A percentile compares a stretch with the other conserved stretches of the same genome.
Evolutionary conservation across 2,113 vertebrate genomes (phyloP).

Genomic region (Lethenteron camtschaticum): DNA sequence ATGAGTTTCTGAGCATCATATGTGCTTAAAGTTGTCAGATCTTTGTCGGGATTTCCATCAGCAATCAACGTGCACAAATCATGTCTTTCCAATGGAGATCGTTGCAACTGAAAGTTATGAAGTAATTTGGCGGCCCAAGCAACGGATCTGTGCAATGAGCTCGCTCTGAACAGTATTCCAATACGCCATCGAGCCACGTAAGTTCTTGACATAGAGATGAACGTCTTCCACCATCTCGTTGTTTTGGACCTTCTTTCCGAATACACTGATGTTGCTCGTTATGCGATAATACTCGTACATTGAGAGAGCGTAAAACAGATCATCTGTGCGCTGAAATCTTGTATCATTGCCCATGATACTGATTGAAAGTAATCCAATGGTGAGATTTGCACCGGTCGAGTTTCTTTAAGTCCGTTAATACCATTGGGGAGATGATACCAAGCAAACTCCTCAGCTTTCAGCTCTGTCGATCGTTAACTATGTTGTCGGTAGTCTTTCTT

Average conservation of each 20-base stretch:
- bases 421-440: constrained; percentile 1
- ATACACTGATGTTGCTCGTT: neutral
- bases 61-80: neutral
- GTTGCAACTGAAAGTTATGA: constrained; percentile 1
- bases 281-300: constrained; percentile 3
- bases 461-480: neutral
- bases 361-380: constrained; percentile 4
- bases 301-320: neutral
- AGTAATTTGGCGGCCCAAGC: neutral
- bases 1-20: too few relatives aligned
- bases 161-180: neutral
- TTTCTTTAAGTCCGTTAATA: neutral
- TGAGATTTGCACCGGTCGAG: neutral
- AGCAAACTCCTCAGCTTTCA: neutral
- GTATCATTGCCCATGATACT: neutral
- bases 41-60: too few relatives aligned
- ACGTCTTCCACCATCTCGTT: neutral
- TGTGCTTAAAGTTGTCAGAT: too few relatives aligned
- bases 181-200: neutral
- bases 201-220: neutral
- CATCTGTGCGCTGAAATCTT: neutral
- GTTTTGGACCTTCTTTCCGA: neutral
- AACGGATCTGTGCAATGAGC: neutral
- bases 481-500: neutral
- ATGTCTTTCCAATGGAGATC: constrained; percentile 2